Evolutionary conservation across 2,113 vertebrate genomes (phyloP).

Genomic region (Cnemophilus loriae): DNA sequence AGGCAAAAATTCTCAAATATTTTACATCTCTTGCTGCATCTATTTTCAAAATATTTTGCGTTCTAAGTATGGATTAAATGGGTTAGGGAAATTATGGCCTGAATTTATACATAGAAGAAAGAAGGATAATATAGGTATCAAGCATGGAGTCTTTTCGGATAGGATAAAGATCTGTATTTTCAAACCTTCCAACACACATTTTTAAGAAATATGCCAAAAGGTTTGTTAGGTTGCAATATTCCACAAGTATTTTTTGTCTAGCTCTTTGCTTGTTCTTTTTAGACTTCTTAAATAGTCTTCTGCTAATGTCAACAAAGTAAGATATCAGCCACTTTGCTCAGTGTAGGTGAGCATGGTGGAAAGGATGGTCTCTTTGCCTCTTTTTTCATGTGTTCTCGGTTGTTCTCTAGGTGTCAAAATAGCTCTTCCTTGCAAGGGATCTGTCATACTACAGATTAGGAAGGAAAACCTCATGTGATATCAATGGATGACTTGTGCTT

Average conservation of each 20-base stretch:
- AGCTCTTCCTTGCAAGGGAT: neutral
- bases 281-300: neutral
- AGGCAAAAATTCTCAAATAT: neutral
- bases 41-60: neutral
- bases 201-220: neutral
- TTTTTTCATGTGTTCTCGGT: neutral
- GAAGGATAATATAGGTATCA: neutral
- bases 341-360: neutral
- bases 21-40: neutral
- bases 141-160: neutral
- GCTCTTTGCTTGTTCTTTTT: neutral
- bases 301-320: neutral
- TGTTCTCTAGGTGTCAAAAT: neutral
- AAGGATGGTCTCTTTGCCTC: neutral
- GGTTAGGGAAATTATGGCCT: rapidly evolving
- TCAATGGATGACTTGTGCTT: neutral
- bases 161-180: neutral
- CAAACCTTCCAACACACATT: neutral
- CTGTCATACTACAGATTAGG: neutral
- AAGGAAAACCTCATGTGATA: neutral
- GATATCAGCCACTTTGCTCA: neutral
- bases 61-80: neutral
- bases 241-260: neutral
- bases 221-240: neutral
- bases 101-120: neutral